Conservation (phyloP, 2,797 vertebrate species). For the Mallotus villosus region DNA sequence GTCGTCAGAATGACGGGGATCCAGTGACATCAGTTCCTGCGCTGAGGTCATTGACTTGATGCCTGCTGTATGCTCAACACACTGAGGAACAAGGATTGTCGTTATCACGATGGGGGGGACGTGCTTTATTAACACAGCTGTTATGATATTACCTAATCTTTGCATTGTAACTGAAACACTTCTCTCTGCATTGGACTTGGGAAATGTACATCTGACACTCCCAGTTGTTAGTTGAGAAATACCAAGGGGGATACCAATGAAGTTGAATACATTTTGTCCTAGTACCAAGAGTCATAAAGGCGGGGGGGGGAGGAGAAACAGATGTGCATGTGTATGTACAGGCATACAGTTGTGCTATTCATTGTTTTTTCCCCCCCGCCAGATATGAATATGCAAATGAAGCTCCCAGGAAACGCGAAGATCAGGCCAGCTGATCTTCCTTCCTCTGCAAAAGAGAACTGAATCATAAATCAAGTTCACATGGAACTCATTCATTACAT, state of each 20-base stretch:
- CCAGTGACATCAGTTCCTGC: neutral
- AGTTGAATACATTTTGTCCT: conserved; percentile 22
- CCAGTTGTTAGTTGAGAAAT: neutral
- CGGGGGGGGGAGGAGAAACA: conserved; percentile 2
- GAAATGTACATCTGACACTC: neutral
- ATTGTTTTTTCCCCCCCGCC: conserved; percentile 10
- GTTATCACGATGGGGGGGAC: neutral
- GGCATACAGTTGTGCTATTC: conserved; percentile 37
- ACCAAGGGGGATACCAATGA: neutral
- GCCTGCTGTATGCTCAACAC: neutral
- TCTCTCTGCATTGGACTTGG: neutral
- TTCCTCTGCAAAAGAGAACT: conserved; percentile 19
- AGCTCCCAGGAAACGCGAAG: conserved; percentile 1
- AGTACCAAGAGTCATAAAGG: conserved; percentile 30
- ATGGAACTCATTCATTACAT: conserved; percentile 21
- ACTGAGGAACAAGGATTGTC: neutral
- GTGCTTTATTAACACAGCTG: neutral
- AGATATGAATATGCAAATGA: conserved; percentile 15
- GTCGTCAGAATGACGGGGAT: neutral
- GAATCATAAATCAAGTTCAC: conserved; percentile 30
- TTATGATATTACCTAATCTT: neutral
- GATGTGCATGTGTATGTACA: conserved; percentile 19
- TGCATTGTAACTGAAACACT: neutral
- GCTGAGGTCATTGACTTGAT: neutral
- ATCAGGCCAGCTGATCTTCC: neutral